These are phyloP conservation scores for Aleiodes testaceus DNA, from an alignment of 2,888 invertebrate species.

Conservation along the genomic window DNA sequence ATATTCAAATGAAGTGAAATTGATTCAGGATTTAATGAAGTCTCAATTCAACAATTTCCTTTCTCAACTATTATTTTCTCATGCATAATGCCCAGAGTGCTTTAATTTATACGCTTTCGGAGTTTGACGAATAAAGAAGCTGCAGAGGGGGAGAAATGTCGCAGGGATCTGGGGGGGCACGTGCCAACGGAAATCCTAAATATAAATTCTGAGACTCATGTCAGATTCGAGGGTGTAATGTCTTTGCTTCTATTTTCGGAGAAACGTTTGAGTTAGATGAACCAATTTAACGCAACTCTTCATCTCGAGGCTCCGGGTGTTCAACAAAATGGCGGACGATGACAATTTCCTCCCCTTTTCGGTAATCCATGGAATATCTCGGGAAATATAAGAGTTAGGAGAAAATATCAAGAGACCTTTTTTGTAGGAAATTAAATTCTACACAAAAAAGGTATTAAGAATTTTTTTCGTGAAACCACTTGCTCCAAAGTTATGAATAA, in stretches of 20 bases:
- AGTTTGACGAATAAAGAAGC: conserved; percentile 24
- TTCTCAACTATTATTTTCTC: neutral
- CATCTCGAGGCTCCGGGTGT: neutral
- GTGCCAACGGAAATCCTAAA: conserved; percentile 47
- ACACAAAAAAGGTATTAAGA: neutral
- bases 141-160: conserved; percentile 21
- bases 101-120: neutral
- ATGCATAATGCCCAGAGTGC: neutral
- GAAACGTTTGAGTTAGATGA: conserved; percentile 1
- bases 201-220: conserved; percentile 30
- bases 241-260: conserved; percentile 12
- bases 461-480: too few relatives aligned
- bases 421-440: neutral
- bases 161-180: conserved; percentile 35
- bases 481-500: too few relatives aligned
- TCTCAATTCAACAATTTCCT: neutral
- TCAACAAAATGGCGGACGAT: neutral
- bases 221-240: conserved; percentile 17
- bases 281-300: neutral
- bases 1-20: neutral
- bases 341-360: too few relatives aligned
- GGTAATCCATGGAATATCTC: too few relatives aligned
- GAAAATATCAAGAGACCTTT: neutral
- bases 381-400: neutral
- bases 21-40: neutral